Base-by-base conservation (phyloP, 2,888 invertebrate species). In the Phania funesta region DNA sequence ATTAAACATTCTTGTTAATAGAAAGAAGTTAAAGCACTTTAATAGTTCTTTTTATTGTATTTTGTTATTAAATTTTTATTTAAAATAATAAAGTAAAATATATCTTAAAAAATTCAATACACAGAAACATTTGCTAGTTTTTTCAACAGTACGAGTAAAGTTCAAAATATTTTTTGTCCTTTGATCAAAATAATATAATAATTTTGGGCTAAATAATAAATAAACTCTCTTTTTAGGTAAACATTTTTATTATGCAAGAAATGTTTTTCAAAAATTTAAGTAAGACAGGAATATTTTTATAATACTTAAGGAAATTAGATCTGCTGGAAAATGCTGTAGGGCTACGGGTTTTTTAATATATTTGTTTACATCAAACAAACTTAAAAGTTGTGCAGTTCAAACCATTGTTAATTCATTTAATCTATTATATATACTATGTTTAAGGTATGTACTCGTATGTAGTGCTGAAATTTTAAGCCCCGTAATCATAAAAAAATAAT, bases 21-120 rank as follows among this genome's bases (percentile, higher is more conserved):
- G 11, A 67, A 76, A 29, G 9, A 64, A 54, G 48, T 62, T 71
- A 56, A 56, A 77, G 62, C 46, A 71, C 54, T 70, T 77, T 73
- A 24, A 48, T 18, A 65, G 46, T 58, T 50, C 29, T 18, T 38
- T 35, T 24, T 29, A 16, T 29, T 16, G 18, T 16, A 54, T 22
- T 22, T 20, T n/a, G 0, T 9, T 54, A 18, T 22, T 38, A 56
- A 35, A 38, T 41, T 41, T 60, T 3, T 26, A n/a, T 41, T 41
- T 41, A 16, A 26, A 26, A 16, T 52, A 16, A 26, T 26, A 44
- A 44, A 44, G 41, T 44, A 18, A 44, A 44, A 44, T 44, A 41
- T 7, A 16, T 16, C 2, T 44, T 16, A 16, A 8, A n/a, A 44
- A 44, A 8, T 18, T 16, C 4, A 38, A 38, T 13, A 38, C 35